Base-by-base conservation (phyloP, 2,797 vertebrate species). In the Gambusia yucatana region DNA sequence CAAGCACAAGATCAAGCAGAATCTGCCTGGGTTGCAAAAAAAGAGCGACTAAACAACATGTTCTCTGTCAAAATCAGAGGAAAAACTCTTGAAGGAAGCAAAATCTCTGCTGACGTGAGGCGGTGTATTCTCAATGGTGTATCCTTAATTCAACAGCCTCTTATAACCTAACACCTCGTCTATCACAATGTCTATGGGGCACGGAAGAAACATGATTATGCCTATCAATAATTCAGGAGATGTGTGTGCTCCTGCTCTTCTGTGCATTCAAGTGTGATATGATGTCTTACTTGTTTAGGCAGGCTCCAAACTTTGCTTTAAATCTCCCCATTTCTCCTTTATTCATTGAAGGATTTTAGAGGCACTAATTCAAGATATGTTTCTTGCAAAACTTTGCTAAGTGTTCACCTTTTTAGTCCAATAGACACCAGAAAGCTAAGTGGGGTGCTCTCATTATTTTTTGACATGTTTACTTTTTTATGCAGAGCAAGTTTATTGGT, bases 161-260 rank as follows among this genome's bases (percentile, higher is more conserved):
- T 93, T 92, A 90, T 90, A 94, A 93, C 93, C 91, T 84, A 91
- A 93, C 93, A 94, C 92, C 91, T 94, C 88, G 84, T 94, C 90
- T 91, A 93, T 94, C 92, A 93, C 82, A 88, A 90, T 80, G 89
- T 92, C 91, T 93, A 87, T 83, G 88, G 91, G 86, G 82, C 88
- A 84, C 85, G 86, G 89, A 90, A 92, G 92, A 94, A 95, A 95
- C 93, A 93, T 87, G 92, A 95, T 94, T 95, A 95, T 94, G 90
- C 78, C 91, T 92, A 95, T 95, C 92, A 95, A 95, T 95, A 95
- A 94, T 95, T 95, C 95, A 95, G 89, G 88, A 85, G 84, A 83
- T 57, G 63, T 72, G 84, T 77, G 81, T 25, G 82, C 48, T 61
- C 61, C 30, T 76, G 57, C 72, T 33, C 72, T 65, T 30, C 36